phyloP scores from a whole-genome alignment of 2,797 vertebrate species.

The Siniperca scherzeri region DNA sequence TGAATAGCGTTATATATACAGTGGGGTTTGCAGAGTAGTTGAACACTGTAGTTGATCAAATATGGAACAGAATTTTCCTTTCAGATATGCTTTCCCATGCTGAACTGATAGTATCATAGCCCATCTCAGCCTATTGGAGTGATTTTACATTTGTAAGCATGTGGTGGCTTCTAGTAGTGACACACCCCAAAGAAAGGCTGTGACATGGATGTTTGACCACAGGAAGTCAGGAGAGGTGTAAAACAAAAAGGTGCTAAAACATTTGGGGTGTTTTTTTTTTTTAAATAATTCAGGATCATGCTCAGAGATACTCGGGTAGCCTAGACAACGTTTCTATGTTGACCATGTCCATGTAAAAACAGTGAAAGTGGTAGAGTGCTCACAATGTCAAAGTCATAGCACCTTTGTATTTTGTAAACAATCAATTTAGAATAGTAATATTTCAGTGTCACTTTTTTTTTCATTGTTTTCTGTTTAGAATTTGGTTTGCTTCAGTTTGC shows the following conservation, averaged over 20 bases:
- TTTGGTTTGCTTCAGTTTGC: neutral
- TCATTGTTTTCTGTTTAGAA: neutral
- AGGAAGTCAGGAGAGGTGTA: neutral
- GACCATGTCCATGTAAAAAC: neutral
- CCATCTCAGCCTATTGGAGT: neutral
- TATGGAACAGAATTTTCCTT: neutral
- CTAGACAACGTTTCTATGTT: neutral
- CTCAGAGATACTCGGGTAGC: neutral
- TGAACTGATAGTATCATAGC: neutral
- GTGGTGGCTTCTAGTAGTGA: neutral
- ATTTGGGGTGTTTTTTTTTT: neutral
- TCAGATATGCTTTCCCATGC: neutral
- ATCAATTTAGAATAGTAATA: neutral
- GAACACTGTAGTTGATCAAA: neutral
- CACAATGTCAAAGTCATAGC: neutral
- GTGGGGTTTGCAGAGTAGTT: neutral
- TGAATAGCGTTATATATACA: neutral
- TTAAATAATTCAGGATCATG: neutral
- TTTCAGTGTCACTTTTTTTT: neutral
- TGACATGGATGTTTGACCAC: constrained; percentile 8
- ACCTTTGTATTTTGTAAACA: neutral
- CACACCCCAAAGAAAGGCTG: neutral
- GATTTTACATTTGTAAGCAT: neutral
- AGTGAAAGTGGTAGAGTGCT: neutral
- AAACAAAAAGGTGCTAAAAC: constrained; percentile 14